These are phyloP conservation scores for Anthopleura sola DNA, from an alignment of 64 coral and sea anemone species.

Conservation along the genomic window DNA sequence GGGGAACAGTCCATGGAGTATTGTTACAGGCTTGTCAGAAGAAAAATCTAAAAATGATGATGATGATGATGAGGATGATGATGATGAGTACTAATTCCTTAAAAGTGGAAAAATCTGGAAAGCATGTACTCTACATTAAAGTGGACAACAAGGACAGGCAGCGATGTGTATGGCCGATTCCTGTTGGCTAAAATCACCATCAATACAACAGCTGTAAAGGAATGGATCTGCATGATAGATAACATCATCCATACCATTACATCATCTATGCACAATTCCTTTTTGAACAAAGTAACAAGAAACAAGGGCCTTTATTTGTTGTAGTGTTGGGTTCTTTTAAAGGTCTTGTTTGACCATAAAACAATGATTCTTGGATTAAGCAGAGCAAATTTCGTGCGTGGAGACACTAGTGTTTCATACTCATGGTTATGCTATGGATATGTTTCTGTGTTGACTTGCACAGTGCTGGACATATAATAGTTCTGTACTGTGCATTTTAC, in stretches of 20 bases:
- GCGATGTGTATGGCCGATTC: too few relatives aligned
- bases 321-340: not conserved
- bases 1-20: slow-evolving; percentile 63
- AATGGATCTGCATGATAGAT: too few relatives aligned
- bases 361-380: not conserved
- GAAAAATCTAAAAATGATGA: slow-evolving; percentile 7
- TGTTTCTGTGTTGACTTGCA: not conserved
- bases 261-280: too few relatives aligned
- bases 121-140: not conserved
- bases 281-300: too few relatives aligned
- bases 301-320: too few relatives aligned
- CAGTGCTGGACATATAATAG: not conserved
- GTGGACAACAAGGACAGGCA: too few relatives aligned
- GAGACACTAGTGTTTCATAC: not conserved
- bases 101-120: not conserved
- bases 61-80: not conserved
- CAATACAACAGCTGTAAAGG: too few relatives aligned
- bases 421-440: not conserved
- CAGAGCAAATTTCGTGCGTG: not conserved
- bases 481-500: not conserved
- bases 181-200: too few relatives aligned
- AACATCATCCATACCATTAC: too few relatives aligned
- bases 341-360: not conserved
- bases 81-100: not conserved
- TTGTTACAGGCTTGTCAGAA: slow-evolving; percentile 55